These are phyloP conservation scores for Nemotelus nigrinus DNA, from an alignment of 2,888 invertebrate genomes.

Conservation along the genomic window DNA sequence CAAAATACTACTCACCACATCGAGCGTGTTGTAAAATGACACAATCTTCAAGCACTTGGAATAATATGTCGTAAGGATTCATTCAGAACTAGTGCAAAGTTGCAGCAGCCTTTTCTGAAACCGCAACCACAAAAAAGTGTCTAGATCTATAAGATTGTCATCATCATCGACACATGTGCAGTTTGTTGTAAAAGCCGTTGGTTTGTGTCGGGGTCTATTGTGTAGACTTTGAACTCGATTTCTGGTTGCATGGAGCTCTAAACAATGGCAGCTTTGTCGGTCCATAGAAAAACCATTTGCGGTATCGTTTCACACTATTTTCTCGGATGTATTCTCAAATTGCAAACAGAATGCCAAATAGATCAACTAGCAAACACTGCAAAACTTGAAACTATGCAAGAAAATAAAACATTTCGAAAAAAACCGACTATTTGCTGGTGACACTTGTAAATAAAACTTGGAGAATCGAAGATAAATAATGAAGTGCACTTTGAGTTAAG, in stretches of 20 bases:
- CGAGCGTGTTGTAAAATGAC: too few relatives aligned
- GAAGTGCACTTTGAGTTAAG: too few relatives aligned
- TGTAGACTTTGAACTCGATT: neutral
- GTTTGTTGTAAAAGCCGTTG: too few relatives aligned
- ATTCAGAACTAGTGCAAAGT: neutral
- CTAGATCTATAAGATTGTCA: neutral
- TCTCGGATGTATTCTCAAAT: neutral
- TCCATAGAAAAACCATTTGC: neutral
- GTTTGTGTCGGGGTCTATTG: too few relatives aligned
- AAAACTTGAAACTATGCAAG: neutral
- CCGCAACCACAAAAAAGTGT: neutral
- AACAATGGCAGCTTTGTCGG: neutral
- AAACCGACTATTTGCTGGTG: neutral
- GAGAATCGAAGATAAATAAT: too few relatives aligned
- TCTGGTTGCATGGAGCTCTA: neutral
- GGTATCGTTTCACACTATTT: neutral
- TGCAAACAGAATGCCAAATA: neutral
- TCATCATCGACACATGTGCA: too few relatives aligned
- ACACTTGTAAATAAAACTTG: too few relatives aligned
- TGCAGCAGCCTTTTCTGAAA: neutral
- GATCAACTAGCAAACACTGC: neutral
- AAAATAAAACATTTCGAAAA: neutral
- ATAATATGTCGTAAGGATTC: neutral
- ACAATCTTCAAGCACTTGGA: neutral
- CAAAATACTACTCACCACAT: too few relatives aligned